Conservation (phyloP, 1,140 invertebrate species). For the Papilio aristodemus region DNA sequence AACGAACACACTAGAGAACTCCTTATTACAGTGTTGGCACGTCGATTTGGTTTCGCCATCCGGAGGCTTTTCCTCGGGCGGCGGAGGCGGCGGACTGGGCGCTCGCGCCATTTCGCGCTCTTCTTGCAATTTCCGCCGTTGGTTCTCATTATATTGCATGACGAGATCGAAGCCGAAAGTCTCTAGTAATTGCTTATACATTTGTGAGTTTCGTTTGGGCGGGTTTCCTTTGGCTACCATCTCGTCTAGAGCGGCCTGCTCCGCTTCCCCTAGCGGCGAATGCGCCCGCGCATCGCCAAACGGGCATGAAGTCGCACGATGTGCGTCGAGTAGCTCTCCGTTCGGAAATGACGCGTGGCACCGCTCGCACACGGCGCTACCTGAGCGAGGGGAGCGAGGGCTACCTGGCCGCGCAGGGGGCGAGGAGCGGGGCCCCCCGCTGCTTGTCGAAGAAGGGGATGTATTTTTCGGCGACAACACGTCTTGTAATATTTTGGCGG, state of each 20-base stretch:
- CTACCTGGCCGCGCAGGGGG: slow-evolving; percentile 80
- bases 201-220: slow-evolving; percentile 88
- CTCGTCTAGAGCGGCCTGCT: slow-evolving; percentile 77
- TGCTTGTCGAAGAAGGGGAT: slow-evolving; percentile 80
- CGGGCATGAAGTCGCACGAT: slow-evolving; percentile 91
- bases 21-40: slow-evolving; percentile 95
- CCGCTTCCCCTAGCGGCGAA: slow-evolving; percentile 79
- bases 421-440: slow-evolving; percentile 79
- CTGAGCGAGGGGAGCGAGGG: slow-evolving; percentile 77
- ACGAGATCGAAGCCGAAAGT: slow-evolving; percentile 97
- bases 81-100: slow-evolving; percentile 81
- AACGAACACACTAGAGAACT: slow-evolving; percentile 97
- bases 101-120: slow-evolving; percentile 79
- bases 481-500: slow-evolving; percentile 80
- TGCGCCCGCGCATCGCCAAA: slow-evolving; percentile 84
- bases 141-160: slow-evolving; percentile 97
- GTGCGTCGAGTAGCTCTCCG: slow-evolving; percentile 89
- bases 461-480: slow-evolving; percentile 82
- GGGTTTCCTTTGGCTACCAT: slow-evolving; percentile 78
- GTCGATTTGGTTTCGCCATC: slow-evolving; percentile 85
- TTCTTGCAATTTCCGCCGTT: slow-evolving; percentile 84
- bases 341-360: slow-evolving; percentile 90
- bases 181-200: slow-evolving; percentile 94
- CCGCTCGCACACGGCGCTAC: slow-evolving; percentile 84
- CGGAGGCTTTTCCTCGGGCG: slow-evolving; percentile 82